Evolutionary conservation across 2,113 vertebrate genomes (phyloP).

Genomic region (Apeltes quadracus): DNA sequence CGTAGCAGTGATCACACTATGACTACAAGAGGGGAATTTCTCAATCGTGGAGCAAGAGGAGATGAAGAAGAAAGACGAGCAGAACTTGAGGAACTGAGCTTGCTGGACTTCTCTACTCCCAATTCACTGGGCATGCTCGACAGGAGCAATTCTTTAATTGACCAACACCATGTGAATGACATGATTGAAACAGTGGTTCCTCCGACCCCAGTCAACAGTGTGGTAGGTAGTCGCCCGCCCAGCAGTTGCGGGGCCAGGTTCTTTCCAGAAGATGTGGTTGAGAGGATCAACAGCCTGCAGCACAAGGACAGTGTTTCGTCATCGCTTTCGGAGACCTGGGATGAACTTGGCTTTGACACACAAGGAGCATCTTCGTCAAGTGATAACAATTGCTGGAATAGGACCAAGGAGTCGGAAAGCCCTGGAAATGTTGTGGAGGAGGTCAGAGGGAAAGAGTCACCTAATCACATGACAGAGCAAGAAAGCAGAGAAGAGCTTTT

Average conservation of each 20-base stretch:
- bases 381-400: conserved; percentile 79
- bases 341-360: conserved; percentile 84
- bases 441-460: conserved; percentile 22
- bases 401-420: conserved; percentile 72
- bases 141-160: conserved; percentile 48
- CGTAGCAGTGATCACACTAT: conserved; percentile 75
- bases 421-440: conserved; percentile 56
- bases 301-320: conserved; percentile 77
- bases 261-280: conserved; percentile 84
- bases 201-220: conserved; percentile 89
- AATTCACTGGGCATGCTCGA: conserved; percentile 71
- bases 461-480: conserved; percentile 18
- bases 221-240: conserved; percentile 86
- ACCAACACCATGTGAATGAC: conserved; percentile 67
- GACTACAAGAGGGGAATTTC: conserved; percentile 63
- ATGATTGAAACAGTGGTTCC: conserved; percentile 83
- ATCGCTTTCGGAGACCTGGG: conserved; percentile 85
- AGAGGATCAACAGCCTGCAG: conserved; percentile 82
- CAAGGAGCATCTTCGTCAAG: conserved; percentile 66
- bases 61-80: conserved; percentile 57
- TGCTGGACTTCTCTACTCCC: conserved; percentile 80
- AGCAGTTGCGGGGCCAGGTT: conserved; percentile 82
- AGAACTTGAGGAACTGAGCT: conserved; percentile 77
- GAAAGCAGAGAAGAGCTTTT: conserved; percentile 34
- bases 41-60: conserved; percentile 56